These are phyloP conservation scores for Lasiurus cinereus DNA, from an alignment of 2,113 vertebrate species.

Conservation along the genomic window DNA sequence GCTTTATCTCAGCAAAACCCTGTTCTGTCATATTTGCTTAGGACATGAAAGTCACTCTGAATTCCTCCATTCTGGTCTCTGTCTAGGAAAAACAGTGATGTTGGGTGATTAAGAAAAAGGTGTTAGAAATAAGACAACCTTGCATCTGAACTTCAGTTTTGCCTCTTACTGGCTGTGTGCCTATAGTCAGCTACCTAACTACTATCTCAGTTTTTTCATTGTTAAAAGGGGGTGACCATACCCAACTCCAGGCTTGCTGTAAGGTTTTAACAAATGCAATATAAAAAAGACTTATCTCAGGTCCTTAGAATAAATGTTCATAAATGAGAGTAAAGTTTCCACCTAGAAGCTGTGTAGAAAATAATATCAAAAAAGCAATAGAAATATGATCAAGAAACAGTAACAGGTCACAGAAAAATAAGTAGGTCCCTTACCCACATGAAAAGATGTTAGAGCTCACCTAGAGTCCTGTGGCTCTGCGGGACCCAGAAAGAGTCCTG, in stretches of 20 bases:
- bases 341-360: neutral
- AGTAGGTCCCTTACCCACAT: neutral
- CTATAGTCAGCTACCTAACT: neutral
- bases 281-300: neutral
- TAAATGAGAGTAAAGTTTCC: slow-evolving; percentile 24
- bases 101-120: neutral
- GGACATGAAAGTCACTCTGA: slow-evolving; percentile 39
- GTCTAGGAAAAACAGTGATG: neutral
- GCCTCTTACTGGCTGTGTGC: neutral
- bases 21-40: neutral
- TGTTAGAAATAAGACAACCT: neutral
- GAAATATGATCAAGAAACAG: neutral
- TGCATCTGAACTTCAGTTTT: neutral
- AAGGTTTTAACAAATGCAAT: neutral
- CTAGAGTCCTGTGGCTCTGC: neutral
- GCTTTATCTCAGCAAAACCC: neutral
- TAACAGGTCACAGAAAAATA: slow-evolving; percentile 52
- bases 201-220: neutral
- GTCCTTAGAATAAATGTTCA: slow-evolving; percentile 1
- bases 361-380: slow-evolving; percentile 36
- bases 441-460: slow-evolving; percentile 51
- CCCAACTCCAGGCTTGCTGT: neutral
- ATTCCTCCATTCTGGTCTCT: neutral
- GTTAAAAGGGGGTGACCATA: neutral
- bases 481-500: too few species aligned